Evolutionary conservation across 2,888 invertebrate genomes (phyloP).

Genomic region (Pachymerium ferrugineum): DNA sequence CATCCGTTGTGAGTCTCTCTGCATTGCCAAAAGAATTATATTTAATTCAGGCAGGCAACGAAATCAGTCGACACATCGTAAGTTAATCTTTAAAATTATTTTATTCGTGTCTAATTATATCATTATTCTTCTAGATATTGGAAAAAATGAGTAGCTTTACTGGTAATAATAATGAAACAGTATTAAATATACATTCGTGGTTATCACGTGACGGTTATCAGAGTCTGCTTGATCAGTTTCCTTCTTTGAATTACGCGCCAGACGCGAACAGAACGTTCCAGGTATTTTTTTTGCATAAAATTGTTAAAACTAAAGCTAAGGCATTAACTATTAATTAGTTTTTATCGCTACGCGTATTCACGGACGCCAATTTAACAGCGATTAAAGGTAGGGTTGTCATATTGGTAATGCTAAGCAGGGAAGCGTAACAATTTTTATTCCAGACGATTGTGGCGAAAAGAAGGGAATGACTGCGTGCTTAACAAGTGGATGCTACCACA

Average conservation of each 20-base stretch:
- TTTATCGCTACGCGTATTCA: conserved; percentile 81
- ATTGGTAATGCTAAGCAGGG: conserved; percentile 39
- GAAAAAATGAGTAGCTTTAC: conserved; percentile 83
- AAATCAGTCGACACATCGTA: conserved; percentile 46
- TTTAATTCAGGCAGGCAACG: conserved; percentile 88
- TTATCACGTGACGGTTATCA: conserved; percentile 77
- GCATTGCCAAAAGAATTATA: conserved; percentile 84
- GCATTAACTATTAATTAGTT: conserved; percentile 43
- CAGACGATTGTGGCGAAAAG: conserved; percentile 61
- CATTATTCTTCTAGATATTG: conserved; percentile 56
- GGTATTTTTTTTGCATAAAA: conserved; percentile 40
- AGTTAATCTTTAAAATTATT: conserved; percentile 14
- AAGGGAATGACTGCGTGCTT: conserved; percentile 73
- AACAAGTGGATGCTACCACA: conserved; percentile 65
- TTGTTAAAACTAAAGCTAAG: neutral
- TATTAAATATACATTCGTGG: conserved; percentile 65
- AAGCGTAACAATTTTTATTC: conserved; percentile 20
- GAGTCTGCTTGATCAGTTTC: conserved; percentile 77
- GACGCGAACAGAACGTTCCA: conserved; percentile 92
- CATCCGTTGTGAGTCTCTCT: conserved; percentile 86
- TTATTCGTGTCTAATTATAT: neutral
- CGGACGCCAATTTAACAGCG: conserved; percentile 63
- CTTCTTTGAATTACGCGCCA: conserved; percentile 82
- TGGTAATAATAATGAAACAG: conserved; percentile 76
- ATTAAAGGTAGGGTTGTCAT: conserved; percentile 53